These are phyloP conservation scores for Odocoileus hemionus DNA, from an alignment of 2,113 vertebrate genomes.

Conservation along the genomic window DNA sequence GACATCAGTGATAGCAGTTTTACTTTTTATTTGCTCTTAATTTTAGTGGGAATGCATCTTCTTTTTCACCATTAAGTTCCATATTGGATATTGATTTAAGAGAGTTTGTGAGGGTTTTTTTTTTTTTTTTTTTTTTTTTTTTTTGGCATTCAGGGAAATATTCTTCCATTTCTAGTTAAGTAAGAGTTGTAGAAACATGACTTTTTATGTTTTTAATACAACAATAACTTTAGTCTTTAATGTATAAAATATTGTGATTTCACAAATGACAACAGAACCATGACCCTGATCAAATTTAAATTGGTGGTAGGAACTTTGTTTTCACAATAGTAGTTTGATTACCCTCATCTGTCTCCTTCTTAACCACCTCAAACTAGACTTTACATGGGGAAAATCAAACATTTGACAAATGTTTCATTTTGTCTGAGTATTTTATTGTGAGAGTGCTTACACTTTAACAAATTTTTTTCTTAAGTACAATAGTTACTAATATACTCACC, in stretches of 20 bases:
- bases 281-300: not conserved
- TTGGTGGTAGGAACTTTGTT: not conserved
- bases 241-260: not conserved
- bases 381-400: not conserved
- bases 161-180: not conserved
- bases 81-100: not conserved
- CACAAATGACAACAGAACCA: not conserved
- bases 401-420: not conserved
- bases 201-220: not conserved
- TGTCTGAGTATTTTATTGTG: not conserved
- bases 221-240: not conserved
- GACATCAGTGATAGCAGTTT: not conserved
- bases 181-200: not conserved
- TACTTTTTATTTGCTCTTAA: not conserved
- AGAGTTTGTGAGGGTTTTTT: not conserved
- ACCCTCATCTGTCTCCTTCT: not conserved
- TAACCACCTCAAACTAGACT: not conserved
- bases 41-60: not conserved
- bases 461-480: not conserved
- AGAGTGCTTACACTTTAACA: not conserved
- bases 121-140: rapidly evolving
- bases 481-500: not conserved
- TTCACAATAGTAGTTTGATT: not conserved
- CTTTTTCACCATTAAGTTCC: not conserved
- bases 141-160: not conserved